Evolutionary conservation across 2,888 invertebrate genomes (phyloP), one percentile per base, ranked within the genome.

Genomic region (Cheiracanthium punctorium): DNA sequence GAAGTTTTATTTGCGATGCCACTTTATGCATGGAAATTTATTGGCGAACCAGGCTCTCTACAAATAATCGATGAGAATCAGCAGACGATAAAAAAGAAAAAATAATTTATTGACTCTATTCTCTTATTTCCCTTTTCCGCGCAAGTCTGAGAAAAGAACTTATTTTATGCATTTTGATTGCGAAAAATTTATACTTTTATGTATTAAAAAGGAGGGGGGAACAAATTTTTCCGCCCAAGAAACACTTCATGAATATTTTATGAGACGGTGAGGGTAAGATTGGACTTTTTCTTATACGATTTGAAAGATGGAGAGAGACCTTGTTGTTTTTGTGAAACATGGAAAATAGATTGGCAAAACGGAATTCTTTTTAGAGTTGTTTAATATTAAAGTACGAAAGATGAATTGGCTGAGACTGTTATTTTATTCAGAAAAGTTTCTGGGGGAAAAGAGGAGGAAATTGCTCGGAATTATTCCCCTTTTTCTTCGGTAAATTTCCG

Each of bases 101-200:
- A 58, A 20, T 58, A 58, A 58, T 58, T 58, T 58, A 24, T 24
- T 58, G 58, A 58, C 58, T 58, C 58, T 24, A 58, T 58, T 20
- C 7, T 48, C 17, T 48, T 48, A 48, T 17, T 48, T 48, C 17
- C 48, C 24, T 58, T 58, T 24, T 58, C 20, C 12, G 2, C 2
- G 24, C 1, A 17, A 5, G 4, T 17, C 24, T 58, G 7, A 20
- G 17, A 48, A 48, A 17, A 58, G 58, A 58, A 58, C 20, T 24
- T 58, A 58, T 24, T 58, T 58, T 24, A 58, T 58, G 58, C 58
- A 58, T 58, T 58, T 58, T 58, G 58, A 58, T 58, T 58, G 58
- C 58, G 24, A 58, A 48, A 58, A 58, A 58, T 7, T 5, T 58
- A 24, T 24, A 24, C n/a, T 24, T 58, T 58, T 58, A 24, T 24